Conservation (phyloP, 2,888 invertebrate genomes). For the Dyspetes luteomarginatus region DNA sequence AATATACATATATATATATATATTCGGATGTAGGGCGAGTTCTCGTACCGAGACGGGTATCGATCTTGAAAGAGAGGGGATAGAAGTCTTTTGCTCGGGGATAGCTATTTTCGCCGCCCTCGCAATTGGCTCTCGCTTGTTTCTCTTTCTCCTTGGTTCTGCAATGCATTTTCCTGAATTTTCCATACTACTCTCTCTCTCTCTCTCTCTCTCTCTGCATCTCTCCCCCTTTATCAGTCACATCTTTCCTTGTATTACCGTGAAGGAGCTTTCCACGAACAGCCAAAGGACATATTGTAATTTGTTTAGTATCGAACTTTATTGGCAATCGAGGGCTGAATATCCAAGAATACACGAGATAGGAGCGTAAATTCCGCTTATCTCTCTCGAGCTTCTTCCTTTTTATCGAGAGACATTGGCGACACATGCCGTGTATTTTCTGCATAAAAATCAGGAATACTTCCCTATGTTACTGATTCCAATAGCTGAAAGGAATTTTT, state of each 20-base stretch:
- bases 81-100: constrained; percentile 10
- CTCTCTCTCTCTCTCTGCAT: constrained; percentile 1
- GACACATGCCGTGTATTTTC: background rate
- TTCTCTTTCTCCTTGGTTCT: constrained; percentile 26
- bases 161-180: constrained; percentile 38
- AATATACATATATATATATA: constrained; percentile 18
- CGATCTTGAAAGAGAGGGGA: constrained; percentile 52
- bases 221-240: constrained; percentile 4
- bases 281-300: constrained; percentile 58
- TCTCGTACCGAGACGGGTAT: constrained; percentile 47
- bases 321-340: constrained; percentile 56
- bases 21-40: constrained; percentile 44
- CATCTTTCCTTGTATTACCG: constrained; percentile 25
- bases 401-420: background rate
- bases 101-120: constrained; percentile 52
- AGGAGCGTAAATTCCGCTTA: constrained; percentile 54
- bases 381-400: background rate
- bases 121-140: constrained; percentile 58
- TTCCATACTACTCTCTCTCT: constrained; percentile 6
- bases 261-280: constrained; percentile 23
- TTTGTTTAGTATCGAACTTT: constrained; percentile 64
- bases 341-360: background rate
- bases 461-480: background rate
- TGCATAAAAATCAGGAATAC: background rate
- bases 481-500: background rate